Conservation (phyloP, 2,797 vertebrate genomes). For the Enteromius trimaculatus region DNA sequence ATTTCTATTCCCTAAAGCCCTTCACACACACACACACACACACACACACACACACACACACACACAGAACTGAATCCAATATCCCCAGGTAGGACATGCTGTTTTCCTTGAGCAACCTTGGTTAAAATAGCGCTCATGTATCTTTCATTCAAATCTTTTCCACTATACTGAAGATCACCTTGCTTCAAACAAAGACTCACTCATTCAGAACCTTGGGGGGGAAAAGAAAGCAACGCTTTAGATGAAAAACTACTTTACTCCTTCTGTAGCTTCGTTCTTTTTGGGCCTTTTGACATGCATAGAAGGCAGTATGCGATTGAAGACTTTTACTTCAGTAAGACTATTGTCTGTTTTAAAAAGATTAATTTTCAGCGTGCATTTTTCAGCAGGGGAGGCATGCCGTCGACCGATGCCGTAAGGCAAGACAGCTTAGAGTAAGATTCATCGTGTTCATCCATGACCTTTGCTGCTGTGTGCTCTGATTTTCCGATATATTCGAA, state of each 20-base stretch:
- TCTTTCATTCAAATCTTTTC: constrained; percentile 42
- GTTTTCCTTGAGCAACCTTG: constrained; percentile 43
- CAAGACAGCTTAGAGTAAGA: constrained; percentile 26
- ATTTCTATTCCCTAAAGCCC: neutral
- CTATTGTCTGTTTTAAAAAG: neutral
- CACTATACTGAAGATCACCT: constrained; percentile 43
- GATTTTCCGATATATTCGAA: constrained; percentile 34
- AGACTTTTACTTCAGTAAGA: constrained; percentile 17
- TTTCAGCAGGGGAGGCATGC: constrained; percentile 16
- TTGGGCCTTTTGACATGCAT: constrained; percentile 2
- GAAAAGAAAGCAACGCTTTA: neutral
- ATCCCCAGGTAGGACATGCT: constrained; percentile 13
- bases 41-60: neutral
- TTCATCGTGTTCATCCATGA: constrained; percentile 28
- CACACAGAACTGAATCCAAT: neutral
- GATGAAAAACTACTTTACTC: neutral
- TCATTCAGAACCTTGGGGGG: constrained; percentile 38
- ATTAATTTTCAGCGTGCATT: neutral
- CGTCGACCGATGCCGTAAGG: neutral
- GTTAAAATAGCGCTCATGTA: constrained; percentile 40
- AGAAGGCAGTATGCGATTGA: neutral
- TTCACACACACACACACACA: neutral
- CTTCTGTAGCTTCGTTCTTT: neutral
- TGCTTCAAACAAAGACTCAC: constrained; percentile 31
- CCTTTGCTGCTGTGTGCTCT: constrained; percentile 34